Evolutionary conservation across 2,113 vertebrate species (phyloP).

Genomic region (Sterrhoptilus dennistouni): DNA sequence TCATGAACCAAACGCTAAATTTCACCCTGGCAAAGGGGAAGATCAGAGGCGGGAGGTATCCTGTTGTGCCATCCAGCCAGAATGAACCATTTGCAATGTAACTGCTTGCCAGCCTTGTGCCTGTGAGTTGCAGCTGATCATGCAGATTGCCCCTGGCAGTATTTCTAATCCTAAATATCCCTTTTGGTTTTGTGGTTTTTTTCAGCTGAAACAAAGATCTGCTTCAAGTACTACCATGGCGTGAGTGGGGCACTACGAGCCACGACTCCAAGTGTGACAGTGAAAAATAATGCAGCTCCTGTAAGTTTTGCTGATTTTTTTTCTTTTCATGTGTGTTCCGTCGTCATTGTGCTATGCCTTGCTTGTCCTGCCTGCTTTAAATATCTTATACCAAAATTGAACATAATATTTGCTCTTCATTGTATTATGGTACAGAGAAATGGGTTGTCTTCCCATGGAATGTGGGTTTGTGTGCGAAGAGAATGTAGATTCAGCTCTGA

Average conservation of each 20-base stretch:
- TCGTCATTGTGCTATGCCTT: not conserved
- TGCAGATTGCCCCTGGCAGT: not conserved
- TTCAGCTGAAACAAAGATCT: conserved; percentile 94
- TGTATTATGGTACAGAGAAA: not conserved
- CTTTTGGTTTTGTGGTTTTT: not conserved
- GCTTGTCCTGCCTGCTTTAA: not conserved
- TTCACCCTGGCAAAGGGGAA: not conserved
- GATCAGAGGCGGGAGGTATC: not conserved
- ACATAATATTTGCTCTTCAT: not conserved
- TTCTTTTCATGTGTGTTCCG: not conserved
- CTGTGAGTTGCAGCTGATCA: not conserved
- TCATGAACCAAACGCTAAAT: not conserved
- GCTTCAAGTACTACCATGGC: conserved; percentile 98
- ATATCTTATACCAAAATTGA: not conserved
- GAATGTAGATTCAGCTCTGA: not conserved
- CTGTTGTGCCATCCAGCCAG: not conserved
- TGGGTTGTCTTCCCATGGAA: not conserved
- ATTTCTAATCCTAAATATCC: not conserved
- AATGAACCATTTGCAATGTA: not conserved
- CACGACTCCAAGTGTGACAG: conserved; percentile 90
- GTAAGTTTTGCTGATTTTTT: conserved; percentile 76
- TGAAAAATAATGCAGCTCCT: conserved; percentile 83
- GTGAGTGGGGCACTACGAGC: conserved; percentile 90
- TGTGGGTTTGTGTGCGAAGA: not conserved
- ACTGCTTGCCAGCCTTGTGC: not conserved